Evolutionary conservation across 2,797 vertebrate genomes (phyloP).

Genomic region (Eidolon dupreanum): DNA sequence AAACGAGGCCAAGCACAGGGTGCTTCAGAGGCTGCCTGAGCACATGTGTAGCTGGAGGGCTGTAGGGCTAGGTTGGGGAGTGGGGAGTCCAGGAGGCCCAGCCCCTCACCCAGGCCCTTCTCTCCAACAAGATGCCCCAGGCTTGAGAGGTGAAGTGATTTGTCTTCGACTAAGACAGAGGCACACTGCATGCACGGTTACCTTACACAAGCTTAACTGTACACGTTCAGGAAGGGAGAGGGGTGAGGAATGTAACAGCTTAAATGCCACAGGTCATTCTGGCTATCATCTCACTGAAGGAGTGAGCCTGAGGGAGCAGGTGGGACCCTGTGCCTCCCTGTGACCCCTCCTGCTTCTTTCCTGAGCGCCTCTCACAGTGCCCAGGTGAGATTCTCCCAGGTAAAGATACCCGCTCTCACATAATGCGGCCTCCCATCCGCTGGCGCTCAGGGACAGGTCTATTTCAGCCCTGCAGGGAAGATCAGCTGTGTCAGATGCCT

Average conservation of each 20-base stretch:
- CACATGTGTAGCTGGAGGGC: neutral
- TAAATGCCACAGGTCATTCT: neutral
- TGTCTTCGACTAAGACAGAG: neutral
- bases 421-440: neutral
- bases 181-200: neutral
- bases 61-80: neutral
- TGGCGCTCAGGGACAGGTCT: neutral
- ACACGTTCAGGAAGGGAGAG: neutral
- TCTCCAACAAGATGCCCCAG: neutral
- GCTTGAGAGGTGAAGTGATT: neutral
- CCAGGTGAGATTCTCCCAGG: neutral
- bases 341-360: neutral
- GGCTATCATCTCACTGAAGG: neutral
- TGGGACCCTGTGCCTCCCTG: neutral
- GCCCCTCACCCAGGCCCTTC: neutral
- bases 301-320: neutral
- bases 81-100: neutral
- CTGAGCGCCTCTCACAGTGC: neutral
- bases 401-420: neutral
- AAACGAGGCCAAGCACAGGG: neutral
- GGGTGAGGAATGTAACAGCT: too few relatives aligned
- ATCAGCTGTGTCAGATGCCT: neutral
- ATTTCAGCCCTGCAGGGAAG: neutral
- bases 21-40: neutral
- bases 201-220: neutral